phyloP scores from a whole-genome alignment of 2,888 invertebrate genomes.

The Andricus curvator region DNA sequence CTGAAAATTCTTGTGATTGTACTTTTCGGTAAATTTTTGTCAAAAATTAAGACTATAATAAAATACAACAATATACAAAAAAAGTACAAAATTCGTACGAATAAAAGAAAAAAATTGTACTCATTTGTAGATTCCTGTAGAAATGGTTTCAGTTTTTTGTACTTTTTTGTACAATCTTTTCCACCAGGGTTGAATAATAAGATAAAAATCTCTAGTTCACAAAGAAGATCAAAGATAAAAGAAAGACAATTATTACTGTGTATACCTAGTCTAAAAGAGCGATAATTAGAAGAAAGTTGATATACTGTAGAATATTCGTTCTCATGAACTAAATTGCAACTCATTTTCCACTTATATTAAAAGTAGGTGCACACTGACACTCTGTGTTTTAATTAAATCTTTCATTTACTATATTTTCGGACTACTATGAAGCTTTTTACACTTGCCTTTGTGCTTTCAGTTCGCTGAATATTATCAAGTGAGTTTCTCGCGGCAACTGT shows the following conservation, averaged over 20 bases:
- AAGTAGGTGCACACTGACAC: neutral
- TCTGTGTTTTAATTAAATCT: conserved; percentile 14
- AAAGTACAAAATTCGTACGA: too few species aligned
- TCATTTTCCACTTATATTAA: neutral
- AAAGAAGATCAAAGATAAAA: neutral
- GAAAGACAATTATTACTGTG: neutral
- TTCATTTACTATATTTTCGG: conserved; percentile 5
- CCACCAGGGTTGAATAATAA: neutral
- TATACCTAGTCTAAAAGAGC: accelerated
- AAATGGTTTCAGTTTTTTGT: too few species aligned
- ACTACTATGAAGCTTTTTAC: neutral
- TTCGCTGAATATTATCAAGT: neutral
- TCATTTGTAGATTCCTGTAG: too few species aligned
- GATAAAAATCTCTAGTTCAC: neutral
- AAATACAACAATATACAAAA: too few species aligned
- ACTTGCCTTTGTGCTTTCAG: conserved; percentile 10
- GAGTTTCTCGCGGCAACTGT: neutral
- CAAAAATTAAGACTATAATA: too few species aligned
- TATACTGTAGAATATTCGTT: neutral
- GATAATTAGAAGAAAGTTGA: neutral
- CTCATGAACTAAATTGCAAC: neutral
- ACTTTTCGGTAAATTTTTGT: too few species aligned
- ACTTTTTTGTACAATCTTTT: too few species aligned
- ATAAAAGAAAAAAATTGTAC: too few species aligned
- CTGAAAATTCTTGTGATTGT: too few species aligned